These are phyloP conservation scores for Andrena chrysosceles DNA, from an alignment of 2,888 invertebrate genomes.

Conservation along the genomic window DNA sequence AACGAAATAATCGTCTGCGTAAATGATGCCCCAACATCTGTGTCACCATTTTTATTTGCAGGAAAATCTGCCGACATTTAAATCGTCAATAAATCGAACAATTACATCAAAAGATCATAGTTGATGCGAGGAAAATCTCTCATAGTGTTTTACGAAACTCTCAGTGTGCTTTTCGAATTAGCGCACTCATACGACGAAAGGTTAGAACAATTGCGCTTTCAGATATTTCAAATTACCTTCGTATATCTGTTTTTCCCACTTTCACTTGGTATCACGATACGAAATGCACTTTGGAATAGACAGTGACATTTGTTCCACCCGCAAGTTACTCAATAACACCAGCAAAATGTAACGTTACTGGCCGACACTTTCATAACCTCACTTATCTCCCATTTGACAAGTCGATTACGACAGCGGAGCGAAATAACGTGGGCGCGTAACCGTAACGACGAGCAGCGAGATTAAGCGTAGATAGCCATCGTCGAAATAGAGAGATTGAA, in stretches of 20 bases:
- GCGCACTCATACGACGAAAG: slow-evolving; percentile 19
- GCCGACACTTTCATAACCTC: slow-evolving; percentile 66
- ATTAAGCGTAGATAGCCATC: slow-evolving; percentile 19
- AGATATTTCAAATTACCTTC: slow-evolving; percentile 41
- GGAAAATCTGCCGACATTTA: not conserved
- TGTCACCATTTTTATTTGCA: slow-evolving; percentile 58
- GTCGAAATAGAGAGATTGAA: slow-evolving; percentile 50
- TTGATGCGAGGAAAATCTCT: not conserved
- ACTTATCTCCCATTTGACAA: slow-evolving; percentile 56
- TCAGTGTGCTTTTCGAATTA: slow-evolving; percentile 17
- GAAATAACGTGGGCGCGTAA: slow-evolving; percentile 35
- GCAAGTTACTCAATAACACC: slow-evolving; percentile 56
- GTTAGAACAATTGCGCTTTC: slow-evolving; percentile 33
- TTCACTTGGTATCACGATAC: slow-evolving; percentile 31
- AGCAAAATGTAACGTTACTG: slow-evolving; percentile 52
- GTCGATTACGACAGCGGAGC: slow-evolving; percentile 22
- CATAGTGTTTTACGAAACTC: not conserved
- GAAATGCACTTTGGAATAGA: slow-evolving; percentile 38
- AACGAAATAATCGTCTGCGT: slow-evolving; percentile 8
- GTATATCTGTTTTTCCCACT: slow-evolving; percentile 3
- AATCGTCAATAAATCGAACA: not conserved
- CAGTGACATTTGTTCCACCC: slow-evolving; percentile 43
- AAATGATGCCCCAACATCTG: slow-evolving; percentile 54
- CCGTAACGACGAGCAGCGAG: slow-evolving; percentile 2
- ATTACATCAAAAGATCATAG: not conserved